Evolutionary conservation across 2,113 vertebrate genomes (phyloP).

Genomic region (Panthera uncia): DNA sequence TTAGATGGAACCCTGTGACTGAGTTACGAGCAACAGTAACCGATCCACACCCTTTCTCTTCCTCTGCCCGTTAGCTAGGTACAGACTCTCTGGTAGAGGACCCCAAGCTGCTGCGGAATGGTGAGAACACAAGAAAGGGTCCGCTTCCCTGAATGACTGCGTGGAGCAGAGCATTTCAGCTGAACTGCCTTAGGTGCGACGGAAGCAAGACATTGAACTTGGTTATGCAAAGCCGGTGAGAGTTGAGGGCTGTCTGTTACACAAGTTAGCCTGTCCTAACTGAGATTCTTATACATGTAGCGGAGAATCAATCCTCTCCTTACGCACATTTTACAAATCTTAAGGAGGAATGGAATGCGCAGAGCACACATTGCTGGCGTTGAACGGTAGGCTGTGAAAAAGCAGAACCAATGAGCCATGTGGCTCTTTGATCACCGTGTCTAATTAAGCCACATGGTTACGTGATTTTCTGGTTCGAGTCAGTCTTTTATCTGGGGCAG

Average conservation of each 20-base stretch:
- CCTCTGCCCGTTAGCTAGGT: neutral
- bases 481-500: constrained; percentile 67
- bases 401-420: constrained; percentile 68
- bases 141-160: neutral
- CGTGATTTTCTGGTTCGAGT: constrained; percentile 64
- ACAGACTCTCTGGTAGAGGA: neutral
- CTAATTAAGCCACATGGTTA: constrained; percentile 68
- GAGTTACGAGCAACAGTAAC: neutral
- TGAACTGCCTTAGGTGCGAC: constrained; percentile 26
- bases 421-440: constrained; percentile 69
- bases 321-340: constrained; percentile 22
- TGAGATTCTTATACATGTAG: constrained; percentile 51
- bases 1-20: neutral
- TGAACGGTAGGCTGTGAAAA: constrained; percentile 64
- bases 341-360: neutral
- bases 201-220: constrained; percentile 52
- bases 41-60: neutral
- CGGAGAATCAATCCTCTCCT: constrained; percentile 10
- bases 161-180: constrained; percentile 21
- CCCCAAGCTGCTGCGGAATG: neutral
- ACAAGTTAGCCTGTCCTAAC: constrained; percentile 46
- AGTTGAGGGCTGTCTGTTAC: constrained; percentile 34
- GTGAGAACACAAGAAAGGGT: neutral
- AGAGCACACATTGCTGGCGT: constrained; percentile 46
- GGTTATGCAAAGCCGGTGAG: constrained; percentile 50